Evolutionary conservation across 2,888 invertebrate species (phyloP), one percentile per base, ranked within the genome.

Genomic region (Gastrophysa polygoni): DNA sequence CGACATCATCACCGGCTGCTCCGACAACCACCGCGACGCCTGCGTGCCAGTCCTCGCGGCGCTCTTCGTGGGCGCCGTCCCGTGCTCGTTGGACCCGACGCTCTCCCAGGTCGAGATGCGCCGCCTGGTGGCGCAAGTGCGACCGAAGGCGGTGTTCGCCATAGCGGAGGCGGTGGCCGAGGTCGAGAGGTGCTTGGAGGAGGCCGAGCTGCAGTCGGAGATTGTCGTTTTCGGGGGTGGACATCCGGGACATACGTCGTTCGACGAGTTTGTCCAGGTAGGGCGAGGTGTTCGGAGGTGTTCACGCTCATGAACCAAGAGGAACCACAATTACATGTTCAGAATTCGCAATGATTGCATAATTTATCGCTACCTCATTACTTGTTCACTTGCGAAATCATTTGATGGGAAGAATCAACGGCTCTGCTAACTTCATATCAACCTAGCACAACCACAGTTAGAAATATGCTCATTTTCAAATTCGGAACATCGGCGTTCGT

Each of bases 1-100:
- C 5, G 85, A 85, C 64, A 81, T 85, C 5, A 78, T 86, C 38
- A 75, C 81, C 1, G 60, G 84, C 0, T 83, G 84, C 77, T 83
- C 82, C 1, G 80, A 82, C 1, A 85, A 82, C 64, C 83, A 84
- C 32, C 20, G 81, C 1, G 80, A 85, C 57, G 71, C 82, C 2
- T 75, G 76, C 7, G 78, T 85, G 11, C 84, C 85, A 0, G 79
- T 82, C 46, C 81, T 84, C 38, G 84, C 85, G 0, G 80, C 82
- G 0, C 67, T 83, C 1, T 84, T 80, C 68, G 76, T 84, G 17
- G 85, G 85, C 5, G 73, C 75, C 4, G 71, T 72, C 50, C 71
- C 77, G 5, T 69, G 74, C 8, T 71, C 75, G 5, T 61, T 78
- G 29, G 74, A 78, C 54, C 72, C 74, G 11, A 63, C 66, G 2